These are phyloP conservation scores for Myathropa florea DNA, from an alignment of 2,888 invertebrate species.

Conservation along the genomic window DNA sequence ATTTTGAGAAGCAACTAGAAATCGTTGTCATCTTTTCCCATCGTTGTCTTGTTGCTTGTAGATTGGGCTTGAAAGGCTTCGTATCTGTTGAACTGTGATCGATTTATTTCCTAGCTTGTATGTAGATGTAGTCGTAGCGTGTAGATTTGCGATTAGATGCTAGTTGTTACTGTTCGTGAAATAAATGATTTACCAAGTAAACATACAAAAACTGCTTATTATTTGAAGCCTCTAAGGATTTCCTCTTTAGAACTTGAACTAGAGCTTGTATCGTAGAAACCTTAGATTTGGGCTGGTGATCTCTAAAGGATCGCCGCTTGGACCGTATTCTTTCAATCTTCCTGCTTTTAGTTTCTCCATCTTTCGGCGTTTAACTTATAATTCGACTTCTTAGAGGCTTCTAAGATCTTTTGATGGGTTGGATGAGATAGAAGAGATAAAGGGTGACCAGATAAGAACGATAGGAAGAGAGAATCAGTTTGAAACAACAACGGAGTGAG, in stretches of 20 bases:
- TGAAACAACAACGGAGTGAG: too few relatives aligned
- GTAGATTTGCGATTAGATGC: not conserved
- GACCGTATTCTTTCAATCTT: not conserved
- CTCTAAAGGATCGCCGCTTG: not conserved
- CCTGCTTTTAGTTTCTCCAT: too few relatives aligned
- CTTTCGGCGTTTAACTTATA: too few relatives aligned
- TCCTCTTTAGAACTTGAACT: not conserved
- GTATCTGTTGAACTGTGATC: not conserved
- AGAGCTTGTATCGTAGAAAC: not conserved
- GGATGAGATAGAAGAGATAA: too few relatives aligned
- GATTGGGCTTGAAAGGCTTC: not conserved
- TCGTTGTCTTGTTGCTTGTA: too few relatives aligned
- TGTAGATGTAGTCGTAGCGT: not conserved
- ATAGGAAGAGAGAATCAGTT: too few relatives aligned
- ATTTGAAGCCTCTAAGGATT: not conserved
- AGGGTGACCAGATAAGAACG: too few relatives aligned
- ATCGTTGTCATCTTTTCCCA: too few relatives aligned
- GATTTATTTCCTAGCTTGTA: not conserved
- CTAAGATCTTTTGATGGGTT: too few relatives aligned
- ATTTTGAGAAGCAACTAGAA: too few relatives aligned
- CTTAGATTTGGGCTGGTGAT: not conserved
- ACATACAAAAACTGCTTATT: slow-evolving; percentile 22
- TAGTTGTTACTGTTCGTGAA: not conserved
- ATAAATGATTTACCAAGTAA: not conserved
- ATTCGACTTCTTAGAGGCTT: too few relatives aligned